A percentile compares a stretch with the other conserved stretches of the same genome.
These are phyloP conservation scores for Macaria notata DNA, from an alignment of 2,888 invertebrate species.

Conservation along the genomic window DNA sequence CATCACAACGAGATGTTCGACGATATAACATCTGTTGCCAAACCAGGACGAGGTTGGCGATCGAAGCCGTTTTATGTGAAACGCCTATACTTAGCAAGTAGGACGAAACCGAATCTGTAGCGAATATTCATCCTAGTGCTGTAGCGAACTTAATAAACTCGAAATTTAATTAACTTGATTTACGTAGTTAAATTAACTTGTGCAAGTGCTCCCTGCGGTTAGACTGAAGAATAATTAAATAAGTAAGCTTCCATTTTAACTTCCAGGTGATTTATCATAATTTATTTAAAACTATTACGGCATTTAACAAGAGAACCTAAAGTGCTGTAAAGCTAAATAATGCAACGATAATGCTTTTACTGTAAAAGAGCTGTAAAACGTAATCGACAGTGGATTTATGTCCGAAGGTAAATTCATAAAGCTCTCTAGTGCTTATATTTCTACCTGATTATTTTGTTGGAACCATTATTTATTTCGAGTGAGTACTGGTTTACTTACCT, in stretches of 20 bases:
- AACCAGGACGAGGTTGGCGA: too few relatives aligned
- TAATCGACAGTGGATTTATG: too few relatives aligned
- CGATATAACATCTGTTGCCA: too few relatives aligned
- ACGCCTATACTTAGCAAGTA: too few relatives aligned
- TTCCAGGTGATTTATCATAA: slow-evolving; percentile 24
- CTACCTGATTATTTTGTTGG: too few relatives aligned
- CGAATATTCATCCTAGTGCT: slow-evolving; percentile 21
- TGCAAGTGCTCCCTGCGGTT: slow-evolving; percentile 27
- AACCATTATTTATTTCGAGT: too few relatives aligned
- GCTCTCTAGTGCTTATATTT: too few relatives aligned
- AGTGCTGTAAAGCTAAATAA: neutral
- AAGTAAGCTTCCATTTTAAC: slow-evolving; percentile 19
- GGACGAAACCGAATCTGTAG: neutral
- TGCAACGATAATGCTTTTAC: neutral
- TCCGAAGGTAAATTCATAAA: too few relatives aligned
- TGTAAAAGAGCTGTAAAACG: too few relatives aligned
- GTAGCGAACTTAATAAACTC: slow-evolving; percentile 27
- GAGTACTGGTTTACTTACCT: too few relatives aligned
- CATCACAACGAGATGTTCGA: too few relatives aligned
- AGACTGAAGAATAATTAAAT: slow-evolving; percentile 22
- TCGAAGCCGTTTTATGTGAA: too few relatives aligned
- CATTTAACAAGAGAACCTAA: neutral
- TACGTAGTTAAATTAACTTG: slow-evolving; percentile 29
- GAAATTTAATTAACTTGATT: slow-evolving; percentile 36
- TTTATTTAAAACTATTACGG: slow-evolving; percentile 19